These are phyloP conservation scores for Papilio polyxenes DNA, from an alignment of 1,140 invertebrate species.

Conservation along the genomic window DNA sequence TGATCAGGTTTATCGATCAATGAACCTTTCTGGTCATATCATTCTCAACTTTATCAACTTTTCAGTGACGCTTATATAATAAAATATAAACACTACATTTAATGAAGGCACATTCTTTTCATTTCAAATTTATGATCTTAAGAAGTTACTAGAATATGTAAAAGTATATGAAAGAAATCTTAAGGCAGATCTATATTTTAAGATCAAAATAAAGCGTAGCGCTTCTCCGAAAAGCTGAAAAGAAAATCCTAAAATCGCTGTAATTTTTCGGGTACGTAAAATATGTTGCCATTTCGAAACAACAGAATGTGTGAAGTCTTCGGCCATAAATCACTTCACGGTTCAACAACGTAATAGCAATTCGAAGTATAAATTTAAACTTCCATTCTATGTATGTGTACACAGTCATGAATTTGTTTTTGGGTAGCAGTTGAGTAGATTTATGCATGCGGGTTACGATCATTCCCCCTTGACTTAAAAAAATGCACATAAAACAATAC, in stretches of 20 bases:
- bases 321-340: conserved; percentile 37
- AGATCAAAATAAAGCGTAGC: conserved; percentile 4
- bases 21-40: no score
- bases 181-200: not conserved
- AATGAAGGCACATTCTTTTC: no score
- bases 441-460: conserved; percentile 33
- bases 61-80: no score
- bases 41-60: no score
- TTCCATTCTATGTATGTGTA: conserved; percentile 36
- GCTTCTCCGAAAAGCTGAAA: not conserved
- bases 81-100: no score
- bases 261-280: conserved; percentile 35
- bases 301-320: conserved; percentile 39
- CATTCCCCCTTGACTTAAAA: conserved; percentile 35
- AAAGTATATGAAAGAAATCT: not conserved
- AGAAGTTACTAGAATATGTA: no score
- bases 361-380: conserved; percentile 40
- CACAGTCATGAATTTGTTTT: conserved; percentile 39
- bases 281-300: conserved; percentile 35
- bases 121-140: not conserved
- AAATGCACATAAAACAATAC: conserved; percentile 32
- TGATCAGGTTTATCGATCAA: no score
- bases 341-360: conserved; percentile 37
- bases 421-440: conserved; percentile 38
- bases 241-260: conserved; percentile 29